Conservation (phyloP, 2,888 invertebrate genomes). For the Tetragnatha montana region DNA sequence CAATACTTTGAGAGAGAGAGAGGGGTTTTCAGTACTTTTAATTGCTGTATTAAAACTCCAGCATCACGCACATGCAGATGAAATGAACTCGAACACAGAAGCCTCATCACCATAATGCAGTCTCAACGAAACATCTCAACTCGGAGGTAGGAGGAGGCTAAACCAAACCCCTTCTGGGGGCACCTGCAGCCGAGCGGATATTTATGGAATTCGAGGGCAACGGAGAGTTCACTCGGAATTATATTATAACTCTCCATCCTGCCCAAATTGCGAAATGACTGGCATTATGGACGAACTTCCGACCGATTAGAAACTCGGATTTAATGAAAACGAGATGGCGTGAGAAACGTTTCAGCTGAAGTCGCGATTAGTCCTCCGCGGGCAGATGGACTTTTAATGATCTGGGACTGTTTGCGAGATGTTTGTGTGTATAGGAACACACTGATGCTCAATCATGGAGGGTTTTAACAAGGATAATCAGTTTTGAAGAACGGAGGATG, state of each 20-base stretch:
- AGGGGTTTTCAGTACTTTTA: no score
- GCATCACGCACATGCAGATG: no score
- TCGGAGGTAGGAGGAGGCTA: not conserved
- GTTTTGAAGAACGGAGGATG: no score
- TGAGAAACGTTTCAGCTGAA: not conserved
- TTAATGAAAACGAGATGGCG: not conserved
- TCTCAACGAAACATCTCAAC: not conserved
- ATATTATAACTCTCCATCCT: not conserved
- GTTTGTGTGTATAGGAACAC: not conserved
- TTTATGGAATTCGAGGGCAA: not conserved
- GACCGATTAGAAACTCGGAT: not conserved
- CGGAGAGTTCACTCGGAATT: not conserved
- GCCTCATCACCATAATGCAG: no score
- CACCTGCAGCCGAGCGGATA: not conserved
- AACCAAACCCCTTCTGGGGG: not conserved
- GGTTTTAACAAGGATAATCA: no score
- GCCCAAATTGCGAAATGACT: not conserved
- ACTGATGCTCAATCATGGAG: no score
- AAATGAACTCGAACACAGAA: no score
- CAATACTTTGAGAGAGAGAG: no score
- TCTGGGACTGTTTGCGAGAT: not conserved
- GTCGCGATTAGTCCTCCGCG: not conserved
- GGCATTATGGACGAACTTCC: not conserved
- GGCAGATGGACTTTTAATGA: not conserved
- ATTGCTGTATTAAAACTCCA: no score